Percentiles rank a stretch among this genome's conserved stretches.
Evolutionary conservation across 1,140 invertebrate genomes (phyloP).

Genomic region (Zaprionus ornatus): DNA sequence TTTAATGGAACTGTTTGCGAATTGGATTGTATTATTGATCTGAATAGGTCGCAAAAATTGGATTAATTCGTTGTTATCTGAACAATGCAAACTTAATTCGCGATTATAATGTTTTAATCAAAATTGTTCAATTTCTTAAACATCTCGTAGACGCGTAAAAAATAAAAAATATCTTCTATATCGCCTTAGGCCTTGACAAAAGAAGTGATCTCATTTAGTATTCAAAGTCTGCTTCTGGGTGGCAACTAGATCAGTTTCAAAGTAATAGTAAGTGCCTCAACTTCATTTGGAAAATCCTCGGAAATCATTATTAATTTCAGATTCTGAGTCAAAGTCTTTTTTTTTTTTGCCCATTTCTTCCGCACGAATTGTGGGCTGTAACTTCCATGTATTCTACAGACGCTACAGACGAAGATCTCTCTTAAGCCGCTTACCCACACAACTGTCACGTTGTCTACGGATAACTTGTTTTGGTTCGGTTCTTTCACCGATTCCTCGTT

Average conservation of each 20-base stretch:
- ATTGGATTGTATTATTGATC: slow-evolving; percentile 17
- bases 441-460: slow-evolving; percentile 69
- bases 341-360: slow-evolving; percentile 20
- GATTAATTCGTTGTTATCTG: background rate
- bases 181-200: background rate
- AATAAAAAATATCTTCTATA: background rate
- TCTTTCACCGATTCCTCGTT: slow-evolving; percentile 60
- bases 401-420: slow-evolving; percentile 45
- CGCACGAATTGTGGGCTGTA: slow-evolving; percentile 25
- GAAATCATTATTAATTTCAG: slow-evolving; percentile 71
- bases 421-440: slow-evolving; percentile 76
- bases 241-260: slow-evolving; percentile 45
- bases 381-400: slow-evolving; percentile 31
- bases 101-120: background rate
- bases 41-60: slow-evolving; percentile 13
- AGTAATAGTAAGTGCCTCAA: slow-evolving; percentile 54
- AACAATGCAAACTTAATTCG: background rate
- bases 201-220: background rate
- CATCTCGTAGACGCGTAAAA: background rate
- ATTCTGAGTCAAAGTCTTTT: slow-evolving; percentile 13
- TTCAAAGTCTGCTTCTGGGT: slow-evolving; percentile 40
- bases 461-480: slow-evolving; percentile 67
- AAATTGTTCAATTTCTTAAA: background rate
- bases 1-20: slow-evolving; percentile 12
- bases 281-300: slow-evolving; percentile 51